phyloP scores from a whole-genome alignment of 2,113 vertebrate genomes.

The Rhabdomys dilectus region DNA sequence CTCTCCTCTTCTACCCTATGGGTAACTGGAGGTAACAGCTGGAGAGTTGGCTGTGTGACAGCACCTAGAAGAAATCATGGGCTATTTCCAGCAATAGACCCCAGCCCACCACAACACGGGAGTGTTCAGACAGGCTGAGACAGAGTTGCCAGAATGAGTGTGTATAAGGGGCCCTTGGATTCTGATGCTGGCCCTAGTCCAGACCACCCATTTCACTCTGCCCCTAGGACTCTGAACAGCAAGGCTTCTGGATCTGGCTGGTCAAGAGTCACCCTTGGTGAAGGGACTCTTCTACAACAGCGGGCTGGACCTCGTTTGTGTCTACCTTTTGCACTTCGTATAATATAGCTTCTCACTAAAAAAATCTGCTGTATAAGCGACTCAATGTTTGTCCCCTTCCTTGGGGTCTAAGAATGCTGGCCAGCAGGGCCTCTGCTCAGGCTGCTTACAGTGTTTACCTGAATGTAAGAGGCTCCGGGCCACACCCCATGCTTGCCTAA shows the following conservation, averaged over 20 bases:
- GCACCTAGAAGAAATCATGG: neutral
- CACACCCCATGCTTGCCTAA: neutral
- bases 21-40: neutral
- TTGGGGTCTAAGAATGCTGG: neutral
- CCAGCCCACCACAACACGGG: neutral
- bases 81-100: neutral
- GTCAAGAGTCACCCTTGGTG: neutral
- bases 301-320: neutral
- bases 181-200: neutral
- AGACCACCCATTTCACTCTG: neutral
- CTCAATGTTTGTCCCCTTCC: neutral
- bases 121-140: neutral
- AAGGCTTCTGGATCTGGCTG: neutral
- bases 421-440: neutral
- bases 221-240: neutral
- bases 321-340: neutral
- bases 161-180: neutral
- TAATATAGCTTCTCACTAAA: neutral
- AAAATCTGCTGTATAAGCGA: neutral
- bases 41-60: neutral
- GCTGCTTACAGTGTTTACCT: neutral
- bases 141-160: neutral
- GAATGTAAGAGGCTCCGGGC: neutral
- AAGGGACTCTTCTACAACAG: neutral
- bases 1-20: neutral